Conservation (phyloP, 2,113 vertebrate species). For the Xenotilapia caudafasciata region DNA sequence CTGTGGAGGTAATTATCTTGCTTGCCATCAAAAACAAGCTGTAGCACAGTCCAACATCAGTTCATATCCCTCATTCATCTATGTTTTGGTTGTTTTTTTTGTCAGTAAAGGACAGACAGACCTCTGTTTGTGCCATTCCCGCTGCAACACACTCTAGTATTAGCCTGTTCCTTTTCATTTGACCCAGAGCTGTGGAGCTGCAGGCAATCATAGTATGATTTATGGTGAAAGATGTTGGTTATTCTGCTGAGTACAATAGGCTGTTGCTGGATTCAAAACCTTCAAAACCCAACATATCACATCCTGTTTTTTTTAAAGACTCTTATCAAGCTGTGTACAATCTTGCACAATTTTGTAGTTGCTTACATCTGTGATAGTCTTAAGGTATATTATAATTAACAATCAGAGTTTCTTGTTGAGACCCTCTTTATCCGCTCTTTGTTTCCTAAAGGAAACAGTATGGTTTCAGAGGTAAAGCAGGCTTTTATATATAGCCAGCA, state of each 20-base stretch:
- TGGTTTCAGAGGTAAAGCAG: background rate
- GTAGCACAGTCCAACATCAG: background rate
- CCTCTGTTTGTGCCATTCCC: background rate
- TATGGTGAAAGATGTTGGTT: background rate
- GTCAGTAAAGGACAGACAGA: constrained; percentile 16
- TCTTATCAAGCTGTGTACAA: background rate
- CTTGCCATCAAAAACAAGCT: background rate
- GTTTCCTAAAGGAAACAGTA: background rate
- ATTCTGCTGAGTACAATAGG: background rate
- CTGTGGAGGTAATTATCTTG: constrained; percentile 10
- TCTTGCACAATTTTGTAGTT: background rate
- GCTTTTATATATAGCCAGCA: background rate
- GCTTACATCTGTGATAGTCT: background rate
- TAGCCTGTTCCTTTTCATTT: background rate
- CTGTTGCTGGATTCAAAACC: background rate
- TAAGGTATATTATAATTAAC: background rate
- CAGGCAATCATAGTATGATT: background rate
- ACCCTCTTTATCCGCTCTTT: background rate
- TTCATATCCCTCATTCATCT: constrained; percentile 4
- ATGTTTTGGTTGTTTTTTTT: background rate
- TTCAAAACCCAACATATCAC: background rate
- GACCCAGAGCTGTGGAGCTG: background rate
- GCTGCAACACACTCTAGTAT: background rate
- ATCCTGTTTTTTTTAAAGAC: background rate
- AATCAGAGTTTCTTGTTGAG: background rate